Evolutionary conservation across 2,113 vertebrate genomes (phyloP).

Genomic region (Aix galericulata): DNA sequence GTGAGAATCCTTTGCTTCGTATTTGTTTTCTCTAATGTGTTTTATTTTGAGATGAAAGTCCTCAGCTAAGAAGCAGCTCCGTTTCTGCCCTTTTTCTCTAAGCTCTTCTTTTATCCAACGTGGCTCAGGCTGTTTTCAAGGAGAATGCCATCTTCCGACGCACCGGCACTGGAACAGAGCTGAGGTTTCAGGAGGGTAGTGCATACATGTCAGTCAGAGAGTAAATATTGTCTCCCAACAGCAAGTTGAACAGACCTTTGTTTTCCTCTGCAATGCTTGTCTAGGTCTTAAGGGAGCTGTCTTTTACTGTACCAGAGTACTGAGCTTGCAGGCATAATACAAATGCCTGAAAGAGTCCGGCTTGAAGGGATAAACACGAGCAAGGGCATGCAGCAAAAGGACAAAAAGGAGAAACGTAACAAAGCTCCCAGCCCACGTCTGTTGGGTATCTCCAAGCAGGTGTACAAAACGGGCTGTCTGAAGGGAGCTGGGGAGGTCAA

Average conservation of each 20-base stretch:
- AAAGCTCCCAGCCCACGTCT: neutral
- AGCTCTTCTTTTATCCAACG: neutral
- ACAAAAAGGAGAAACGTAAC: neutral
- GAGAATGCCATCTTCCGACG: neutral
- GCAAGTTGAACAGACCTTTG: constrained; percentile 30
- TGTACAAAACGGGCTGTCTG: neutral
- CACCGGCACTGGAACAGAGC: neutral
- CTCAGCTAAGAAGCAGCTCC: neutral
- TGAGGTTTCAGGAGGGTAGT: constrained; percentile 1
- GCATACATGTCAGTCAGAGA: constrained; percentile 20
- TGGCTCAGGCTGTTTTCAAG: neutral
- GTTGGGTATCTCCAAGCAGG: neutral
- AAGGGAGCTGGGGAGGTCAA: neutral
- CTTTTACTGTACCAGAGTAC: neutral
- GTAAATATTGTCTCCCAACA: neutral
- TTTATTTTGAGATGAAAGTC: constrained; percentile 9
- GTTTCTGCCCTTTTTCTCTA: neutral
- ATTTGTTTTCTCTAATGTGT: neutral
- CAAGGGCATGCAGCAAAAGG: neutral
- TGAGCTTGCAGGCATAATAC: constrained; percentile 21
- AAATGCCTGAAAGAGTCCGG: constrained; percentile 27
- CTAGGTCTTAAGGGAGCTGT: constrained; percentile 34
- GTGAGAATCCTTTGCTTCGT: neutral
- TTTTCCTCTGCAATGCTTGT: neutral
- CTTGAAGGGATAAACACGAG: constrained; percentile 1